Conservation (phyloP, 2,797 vertebrate species). For the Sebastes iracundus region DNA sequence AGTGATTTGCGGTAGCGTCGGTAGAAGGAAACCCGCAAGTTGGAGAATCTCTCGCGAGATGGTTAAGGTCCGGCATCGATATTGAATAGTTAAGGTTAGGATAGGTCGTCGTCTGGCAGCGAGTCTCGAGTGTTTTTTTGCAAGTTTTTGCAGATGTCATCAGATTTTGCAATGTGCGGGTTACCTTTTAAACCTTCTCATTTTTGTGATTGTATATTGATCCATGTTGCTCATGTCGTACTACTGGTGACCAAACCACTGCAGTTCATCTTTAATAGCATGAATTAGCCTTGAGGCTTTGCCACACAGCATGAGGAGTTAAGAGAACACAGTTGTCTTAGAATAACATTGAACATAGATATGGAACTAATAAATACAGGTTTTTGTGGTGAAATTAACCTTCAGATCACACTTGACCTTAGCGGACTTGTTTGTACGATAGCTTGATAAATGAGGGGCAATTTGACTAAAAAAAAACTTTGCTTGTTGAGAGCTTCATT, state of each 20-base stretch:
- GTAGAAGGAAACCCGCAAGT: too few species aligned
- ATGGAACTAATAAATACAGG: constrained; percentile 7
- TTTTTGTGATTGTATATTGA: not conserved
- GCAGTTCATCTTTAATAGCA: constrained; percentile 16
- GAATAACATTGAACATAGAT: constrained; percentile 1
- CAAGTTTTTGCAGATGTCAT: too few species aligned
- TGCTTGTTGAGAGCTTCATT: not conserved
- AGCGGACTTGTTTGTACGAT: not conserved
- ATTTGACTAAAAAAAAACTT: not conserved
- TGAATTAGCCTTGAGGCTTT: not conserved
- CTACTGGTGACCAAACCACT: not conserved
- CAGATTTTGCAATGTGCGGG: too few species aligned
- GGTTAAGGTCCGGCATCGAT: too few species aligned
- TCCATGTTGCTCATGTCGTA: not conserved
- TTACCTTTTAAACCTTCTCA: not conserved
- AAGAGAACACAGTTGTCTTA: not conserved
- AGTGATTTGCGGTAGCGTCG: not conserved
- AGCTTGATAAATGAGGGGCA: not conserved
- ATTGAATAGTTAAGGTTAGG: too few species aligned
- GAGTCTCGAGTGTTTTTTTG: too few species aligned
- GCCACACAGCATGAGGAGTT: not conserved
- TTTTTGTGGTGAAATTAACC: constrained; percentile 13
- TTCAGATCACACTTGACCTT: not conserved
- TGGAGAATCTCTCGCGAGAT: too few species aligned
- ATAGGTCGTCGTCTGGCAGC: too few species aligned